Percentiles rank a stretch among this genome's conserved stretches.
Conservation (phyloP, 2,888 invertebrate species). For the Slavum lentiscoides region DNA sequence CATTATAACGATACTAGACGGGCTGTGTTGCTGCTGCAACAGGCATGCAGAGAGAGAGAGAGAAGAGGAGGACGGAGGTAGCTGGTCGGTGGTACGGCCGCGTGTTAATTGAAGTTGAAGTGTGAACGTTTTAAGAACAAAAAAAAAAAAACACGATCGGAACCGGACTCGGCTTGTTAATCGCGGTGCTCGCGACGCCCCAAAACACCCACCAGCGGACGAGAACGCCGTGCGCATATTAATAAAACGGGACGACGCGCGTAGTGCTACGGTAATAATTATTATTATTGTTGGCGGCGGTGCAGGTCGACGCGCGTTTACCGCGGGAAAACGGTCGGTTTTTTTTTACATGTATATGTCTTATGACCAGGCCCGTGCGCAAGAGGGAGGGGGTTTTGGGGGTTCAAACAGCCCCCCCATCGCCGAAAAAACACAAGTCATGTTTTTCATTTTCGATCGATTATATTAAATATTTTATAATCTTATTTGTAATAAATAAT, state of each 20-base stretch:
- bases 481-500: no score
- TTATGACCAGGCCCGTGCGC: no score
- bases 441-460: no score
- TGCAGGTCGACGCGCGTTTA: neutral
- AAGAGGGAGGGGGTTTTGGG: no score
- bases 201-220: conserved; percentile 34
- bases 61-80: no score
- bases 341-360: no score
- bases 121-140: conserved; percentile 40
- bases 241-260: neutral
- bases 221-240: conserved; percentile 31
- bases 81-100: neutral
- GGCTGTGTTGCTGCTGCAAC: no score
- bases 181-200: conserved; percentile 30
- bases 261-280: neutral
- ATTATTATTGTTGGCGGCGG: neutral
- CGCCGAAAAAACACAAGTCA: no score
- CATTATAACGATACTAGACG: neutral
- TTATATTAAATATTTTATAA: no score
- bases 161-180: conserved; percentile 46
- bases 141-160: conserved; percentile 20
- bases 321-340: no score
- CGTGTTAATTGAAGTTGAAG: conserved; percentile 44
- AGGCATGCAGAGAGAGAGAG: no score
- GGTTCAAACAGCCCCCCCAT: no score